Percentiles rank a stretch among this genome's conserved stretches.
Evolutionary conservation across 2,888 invertebrate species (phyloP).

Genomic region (Oligia latruncula): DNA sequence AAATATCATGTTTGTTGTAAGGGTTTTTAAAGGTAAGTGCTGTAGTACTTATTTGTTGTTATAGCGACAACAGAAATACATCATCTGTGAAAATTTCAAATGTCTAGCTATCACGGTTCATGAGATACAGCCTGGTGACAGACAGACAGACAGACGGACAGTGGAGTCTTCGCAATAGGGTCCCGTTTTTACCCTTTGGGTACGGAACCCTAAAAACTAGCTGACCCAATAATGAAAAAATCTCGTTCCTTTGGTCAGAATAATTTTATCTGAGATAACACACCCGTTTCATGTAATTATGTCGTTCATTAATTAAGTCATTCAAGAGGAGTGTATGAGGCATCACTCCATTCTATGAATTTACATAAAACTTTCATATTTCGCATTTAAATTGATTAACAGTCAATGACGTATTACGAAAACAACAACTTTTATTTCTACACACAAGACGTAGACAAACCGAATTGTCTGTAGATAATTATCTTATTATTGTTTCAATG

Average conservation of each 20-base stretch:
- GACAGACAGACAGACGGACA: too few species aligned
- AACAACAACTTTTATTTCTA: constrained; percentile 30
- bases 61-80: too few species aligned
- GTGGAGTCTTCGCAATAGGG: too few species aligned
- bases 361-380: constrained; percentile 37
- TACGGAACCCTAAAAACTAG: too few species aligned
- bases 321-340: not conserved
- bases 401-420: constrained; percentile 41
- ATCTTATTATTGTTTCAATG: constrained; percentile 68
- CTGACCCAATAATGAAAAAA: not conserved
- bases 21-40: too few species aligned
- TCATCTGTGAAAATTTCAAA: too few species aligned
- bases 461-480: constrained; percentile 66
- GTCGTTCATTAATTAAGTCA: not conserved
- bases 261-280: not conserved
- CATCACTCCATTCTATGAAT: constrained; percentile 18
- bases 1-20: too few species aligned
- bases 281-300: constrained; percentile 4
- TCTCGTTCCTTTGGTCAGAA: not conserved
- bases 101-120: too few species aligned
- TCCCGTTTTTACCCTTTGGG: too few species aligned
- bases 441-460: constrained; percentile 38
- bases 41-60: too few species aligned
- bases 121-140: too few species aligned
- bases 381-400: constrained; percentile 32